These are phyloP conservation scores for Frankliniella fusca DNA, from an alignment of 2,888 invertebrate genomes.

Conservation along the genomic window DNA sequence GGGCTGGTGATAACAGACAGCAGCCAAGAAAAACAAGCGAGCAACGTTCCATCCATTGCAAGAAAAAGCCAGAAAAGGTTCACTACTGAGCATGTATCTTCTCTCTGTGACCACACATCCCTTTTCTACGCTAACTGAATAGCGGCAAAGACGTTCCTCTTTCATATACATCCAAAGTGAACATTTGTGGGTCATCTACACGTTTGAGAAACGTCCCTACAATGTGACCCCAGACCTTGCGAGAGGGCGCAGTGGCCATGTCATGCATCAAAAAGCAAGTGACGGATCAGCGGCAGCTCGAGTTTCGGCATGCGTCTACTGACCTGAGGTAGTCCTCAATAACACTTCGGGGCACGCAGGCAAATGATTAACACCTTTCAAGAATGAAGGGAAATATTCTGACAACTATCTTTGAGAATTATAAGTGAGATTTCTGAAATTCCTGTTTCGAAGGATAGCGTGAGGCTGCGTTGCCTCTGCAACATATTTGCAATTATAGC, in stretches of 20 bases:
- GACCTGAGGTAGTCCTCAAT: not conserved
- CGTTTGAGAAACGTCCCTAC: not conserved
- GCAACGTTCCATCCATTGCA: slow-evolving; percentile 22
- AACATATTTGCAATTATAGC: no score
- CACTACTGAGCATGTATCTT: slow-evolving; percentile 14
- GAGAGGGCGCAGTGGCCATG: not conserved
- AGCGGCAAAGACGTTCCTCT: slow-evolving; percentile 21
- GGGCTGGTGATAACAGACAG: slow-evolving; percentile 18
- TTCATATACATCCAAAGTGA: not conserved
- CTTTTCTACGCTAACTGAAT: not conserved
- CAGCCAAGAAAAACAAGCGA: slow-evolving; percentile 23
- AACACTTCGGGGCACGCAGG: no score
- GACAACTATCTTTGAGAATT: no score
- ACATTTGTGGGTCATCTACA: not conserved
- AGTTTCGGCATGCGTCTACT: slow-evolving; percentile 15
- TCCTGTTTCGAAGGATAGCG: no score
- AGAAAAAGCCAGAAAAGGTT: slow-evolving; percentile 26
- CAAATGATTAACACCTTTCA: no score
- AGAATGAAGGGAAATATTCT: no score
- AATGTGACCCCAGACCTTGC: slow-evolving; percentile 10
- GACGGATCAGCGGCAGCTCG: slow-evolving; percentile 8
- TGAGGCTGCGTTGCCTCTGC: no score
- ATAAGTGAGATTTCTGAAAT: no score
- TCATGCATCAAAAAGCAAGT: not conserved
- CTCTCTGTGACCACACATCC: slow-evolving; percentile 15